These are phyloP conservation scores for Echinometra lucunter DNA, from an alignment of 53 echinoderm and acorn worm species.

Conservation along the genomic window DNA sequence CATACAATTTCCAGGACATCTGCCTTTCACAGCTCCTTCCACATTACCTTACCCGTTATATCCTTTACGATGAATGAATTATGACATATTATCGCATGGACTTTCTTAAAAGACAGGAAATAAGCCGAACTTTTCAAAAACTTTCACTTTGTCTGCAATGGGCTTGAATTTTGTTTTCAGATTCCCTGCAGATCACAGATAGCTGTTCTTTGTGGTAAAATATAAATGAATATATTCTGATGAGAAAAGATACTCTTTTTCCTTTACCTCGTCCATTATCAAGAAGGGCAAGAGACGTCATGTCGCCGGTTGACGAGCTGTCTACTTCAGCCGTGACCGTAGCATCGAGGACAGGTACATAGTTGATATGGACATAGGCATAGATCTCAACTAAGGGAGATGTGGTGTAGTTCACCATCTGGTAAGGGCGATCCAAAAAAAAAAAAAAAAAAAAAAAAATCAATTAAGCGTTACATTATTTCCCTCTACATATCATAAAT, in stretches of 20 bases:
- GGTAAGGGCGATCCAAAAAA: not conserved
- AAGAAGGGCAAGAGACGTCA: not conserved
- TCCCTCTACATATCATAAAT: not conserved
- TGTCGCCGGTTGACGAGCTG: not conserved
- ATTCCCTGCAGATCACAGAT: not conserved
- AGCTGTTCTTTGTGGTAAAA: not conserved
- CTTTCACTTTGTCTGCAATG: no score
- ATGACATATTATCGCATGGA: no score
- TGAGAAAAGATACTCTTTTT: not conserved
- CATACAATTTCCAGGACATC: no score
- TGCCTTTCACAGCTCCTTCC: no score
- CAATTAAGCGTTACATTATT: not conserved
- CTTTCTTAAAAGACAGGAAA: no score
- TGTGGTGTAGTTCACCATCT: conserved; percentile 31
- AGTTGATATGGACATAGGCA: conserved; percentile 38
- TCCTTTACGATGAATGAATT: no score
- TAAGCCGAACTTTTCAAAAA: no score
- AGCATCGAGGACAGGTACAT: not conserved
- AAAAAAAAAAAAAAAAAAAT: no score
- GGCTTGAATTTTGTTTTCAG: no score
- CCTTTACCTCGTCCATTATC: conserved; percentile 28
- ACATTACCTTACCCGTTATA: no score
- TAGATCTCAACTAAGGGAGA: not conserved
- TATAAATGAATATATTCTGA: no score
- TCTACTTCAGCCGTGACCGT: conserved; percentile 1